Conservation (phyloP, 2,113 vertebrate species). For the Mohoua ochrocephala region DNA sequence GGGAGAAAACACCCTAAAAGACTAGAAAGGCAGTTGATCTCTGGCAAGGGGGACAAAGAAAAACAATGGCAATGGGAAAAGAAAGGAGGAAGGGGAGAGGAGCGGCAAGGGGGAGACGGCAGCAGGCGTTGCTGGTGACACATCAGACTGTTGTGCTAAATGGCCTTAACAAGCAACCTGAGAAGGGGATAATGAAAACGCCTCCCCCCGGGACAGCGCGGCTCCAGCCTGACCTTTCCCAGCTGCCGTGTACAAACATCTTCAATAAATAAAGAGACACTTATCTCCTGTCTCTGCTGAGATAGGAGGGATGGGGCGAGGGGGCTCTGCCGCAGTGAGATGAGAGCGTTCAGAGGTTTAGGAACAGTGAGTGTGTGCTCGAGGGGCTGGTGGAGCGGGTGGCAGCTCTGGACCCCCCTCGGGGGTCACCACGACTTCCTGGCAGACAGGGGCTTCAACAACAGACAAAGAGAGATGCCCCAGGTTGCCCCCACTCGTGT, state of each 20-base stretch:
- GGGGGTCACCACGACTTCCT: accelerated
- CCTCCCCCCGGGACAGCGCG: background rate
- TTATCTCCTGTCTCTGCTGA: background rate
- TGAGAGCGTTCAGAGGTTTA: accelerated
- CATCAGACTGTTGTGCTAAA: background rate
- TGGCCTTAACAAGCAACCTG: constrained; percentile 21
- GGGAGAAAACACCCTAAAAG: accelerated
- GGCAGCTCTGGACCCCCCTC: accelerated
- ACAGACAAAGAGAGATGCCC: background rate
- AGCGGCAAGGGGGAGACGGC: background rate
- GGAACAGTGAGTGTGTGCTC: accelerated
- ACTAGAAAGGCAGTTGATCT: background rate
- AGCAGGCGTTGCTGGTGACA: background rate
- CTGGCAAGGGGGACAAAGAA: background rate
- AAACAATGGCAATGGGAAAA: background rate
- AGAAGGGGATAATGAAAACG: constrained; percentile 42
- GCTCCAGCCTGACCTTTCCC: constrained; percentile 45
- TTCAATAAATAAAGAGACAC: constrained; percentile 53
- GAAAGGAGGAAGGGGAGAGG: background rate
- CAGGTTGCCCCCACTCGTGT: accelerated
- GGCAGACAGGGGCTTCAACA: background rate
- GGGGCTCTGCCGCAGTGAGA: background rate
- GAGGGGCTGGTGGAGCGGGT: accelerated
- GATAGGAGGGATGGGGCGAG: accelerated
- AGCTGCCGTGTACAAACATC: constrained; percentile 24